Evolutionary conservation across 2,888 invertebrate species (phyloP).

Genomic region (Mimachlamys varia): DNA sequence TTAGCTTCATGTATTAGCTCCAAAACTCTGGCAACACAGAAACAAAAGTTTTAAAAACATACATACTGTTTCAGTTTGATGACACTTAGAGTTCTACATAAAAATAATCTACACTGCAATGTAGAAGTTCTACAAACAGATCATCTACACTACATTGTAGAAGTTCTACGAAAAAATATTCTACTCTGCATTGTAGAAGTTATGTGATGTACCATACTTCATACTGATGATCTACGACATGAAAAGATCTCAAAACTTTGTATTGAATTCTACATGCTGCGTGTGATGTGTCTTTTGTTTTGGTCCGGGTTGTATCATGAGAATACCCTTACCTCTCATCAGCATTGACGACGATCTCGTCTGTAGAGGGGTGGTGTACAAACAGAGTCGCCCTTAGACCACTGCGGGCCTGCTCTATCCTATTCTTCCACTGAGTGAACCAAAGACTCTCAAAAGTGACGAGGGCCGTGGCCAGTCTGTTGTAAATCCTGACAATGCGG

Average conservation of each 20-base stretch:
- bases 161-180: too few species aligned
- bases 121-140: background rate
- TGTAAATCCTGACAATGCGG: constrained; percentile 75
- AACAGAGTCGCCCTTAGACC: constrained; percentile 79
- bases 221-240: too few species aligned
- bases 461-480: constrained; percentile 78
- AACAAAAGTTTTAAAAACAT: background rate
- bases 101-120: background rate
- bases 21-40: constrained; percentile 71
- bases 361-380: constrained; percentile 75
- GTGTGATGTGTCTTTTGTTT: too few species aligned
- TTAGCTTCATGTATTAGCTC: constrained; percentile 80
- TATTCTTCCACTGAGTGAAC: constrained; percentile 79
- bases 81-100: too few species aligned
- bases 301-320: too few species aligned
- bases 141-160: too few species aligned
- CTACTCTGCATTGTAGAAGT: too few species aligned
- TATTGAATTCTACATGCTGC: too few species aligned
- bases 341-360: constrained; percentile 78
- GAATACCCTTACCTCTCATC: constrained; percentile 75
- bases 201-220: too few species aligned
- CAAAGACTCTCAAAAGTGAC: constrained; percentile 80
- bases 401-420: constrained; percentile 77
- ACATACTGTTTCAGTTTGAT: too few species aligned
- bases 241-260: too few species aligned